Evolutionary conservation across 2,888 invertebrate genomes (phyloP), one percentile per base, ranked within the genome.

Genomic region (Diplolepis rosae): DNA sequence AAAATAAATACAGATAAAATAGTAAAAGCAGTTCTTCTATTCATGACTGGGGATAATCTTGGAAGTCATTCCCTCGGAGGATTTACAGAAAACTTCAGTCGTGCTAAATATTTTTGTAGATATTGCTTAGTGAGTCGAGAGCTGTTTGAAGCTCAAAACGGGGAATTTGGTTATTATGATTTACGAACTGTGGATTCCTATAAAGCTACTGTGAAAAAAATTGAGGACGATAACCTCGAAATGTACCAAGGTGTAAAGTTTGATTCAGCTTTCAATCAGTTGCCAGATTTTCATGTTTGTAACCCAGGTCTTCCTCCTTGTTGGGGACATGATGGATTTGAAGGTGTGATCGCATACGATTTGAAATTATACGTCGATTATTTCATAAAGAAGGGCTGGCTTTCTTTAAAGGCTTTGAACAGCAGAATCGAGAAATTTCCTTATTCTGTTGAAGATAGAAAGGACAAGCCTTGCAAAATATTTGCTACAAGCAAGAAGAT

Each of bases 31-130:
- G 52, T 74, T 48, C 1, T 83, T 22, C 27, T 81, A 45, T 70
- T 70, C 28, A 73, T 84, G 9, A 27, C 66, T 27, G 73, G 73
- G 0, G 69, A 71, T 22, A 73, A 73, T 65, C 50, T 73, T n/a
- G 71, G 71, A 24, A 69, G 79, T 56, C 82, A 84, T 65, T 76
- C 80, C 74, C 76, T 84, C 30, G 84, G 82, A 24, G 82, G 82
- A 15, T 83, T 80, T 76, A 28, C 22, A 28, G 80, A 81, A 79
- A 84, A 79, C 73, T 84, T 84, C 71, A 71, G 69, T 69, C 61
- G 35, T 6, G 56, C 72, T 15, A 56, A 70, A 32, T 81, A 80
- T 72, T 77, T 82, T 54, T 83, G 83, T 69, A 65, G 83, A 24
- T 81, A 68, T 71, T 83, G 83, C 69, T 22, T 50, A n/a, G 11